Percentiles rank a stretch among this genome's conserved stretches.
Evolutionary conservation across 2,797 vertebrate genomes (phyloP).

Genomic region (Thalassophryne amazonica): DNA sequence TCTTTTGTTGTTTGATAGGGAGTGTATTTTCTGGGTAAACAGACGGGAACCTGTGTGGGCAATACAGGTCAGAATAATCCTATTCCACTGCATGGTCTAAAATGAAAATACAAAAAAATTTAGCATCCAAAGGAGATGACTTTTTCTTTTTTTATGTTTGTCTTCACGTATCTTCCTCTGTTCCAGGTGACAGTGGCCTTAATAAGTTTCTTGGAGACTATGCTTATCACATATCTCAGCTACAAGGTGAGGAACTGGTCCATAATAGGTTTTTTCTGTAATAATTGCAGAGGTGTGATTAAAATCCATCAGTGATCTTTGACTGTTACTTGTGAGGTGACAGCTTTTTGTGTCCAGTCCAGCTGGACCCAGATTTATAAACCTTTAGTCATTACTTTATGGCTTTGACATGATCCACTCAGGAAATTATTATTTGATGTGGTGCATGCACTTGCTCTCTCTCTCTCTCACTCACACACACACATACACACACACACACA

Average conservation of each 20-base stretch:
- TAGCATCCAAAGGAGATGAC: slow-evolving; percentile 8
- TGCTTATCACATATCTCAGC: slow-evolving; percentile 86
- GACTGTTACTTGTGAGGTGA: background rate
- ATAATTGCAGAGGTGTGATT: slow-evolving; percentile 3
- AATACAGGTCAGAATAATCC: slow-evolving; percentile 77
- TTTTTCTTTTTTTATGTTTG: slow-evolving; percentile 8
- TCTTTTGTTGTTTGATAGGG: slow-evolving; percentile 55
- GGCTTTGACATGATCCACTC: background rate
- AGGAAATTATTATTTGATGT: too few relatives aligned
- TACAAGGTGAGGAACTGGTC: slow-evolving; percentile 77
- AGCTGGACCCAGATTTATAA: background rate
- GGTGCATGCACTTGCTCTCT: too few relatives aligned
- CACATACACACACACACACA: too few relatives aligned
- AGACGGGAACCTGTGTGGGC: slow-evolving; percentile 80
- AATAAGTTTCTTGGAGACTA: slow-evolving; percentile 86
- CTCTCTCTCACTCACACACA: too few relatives aligned
- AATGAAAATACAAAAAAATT: slow-evolving; percentile 1
- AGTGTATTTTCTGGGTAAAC: slow-evolving; percentile 80
- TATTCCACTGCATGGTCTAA: slow-evolving; percentile 2
- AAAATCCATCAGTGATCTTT: background rate
- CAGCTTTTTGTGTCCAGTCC: background rate
- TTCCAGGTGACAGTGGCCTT: slow-evolving; percentile 85
- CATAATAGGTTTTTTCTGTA: background rate
- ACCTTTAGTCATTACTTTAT: background rate
- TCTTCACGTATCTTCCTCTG: slow-evolving; percentile 22